Conservation (phyloP, 2,797 vertebrate genomes). For the Phataginus tetradactyla region DNA sequence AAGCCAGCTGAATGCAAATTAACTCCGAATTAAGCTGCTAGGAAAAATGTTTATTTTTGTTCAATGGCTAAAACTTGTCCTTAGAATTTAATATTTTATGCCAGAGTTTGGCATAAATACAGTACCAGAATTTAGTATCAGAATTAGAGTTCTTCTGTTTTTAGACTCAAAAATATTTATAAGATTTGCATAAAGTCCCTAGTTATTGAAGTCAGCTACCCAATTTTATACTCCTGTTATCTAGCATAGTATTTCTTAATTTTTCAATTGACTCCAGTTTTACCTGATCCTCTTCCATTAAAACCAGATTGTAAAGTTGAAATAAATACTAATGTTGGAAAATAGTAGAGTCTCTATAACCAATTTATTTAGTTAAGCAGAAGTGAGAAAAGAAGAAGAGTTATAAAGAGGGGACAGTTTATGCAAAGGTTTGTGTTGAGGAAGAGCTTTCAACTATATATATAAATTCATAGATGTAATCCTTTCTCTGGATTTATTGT, state of each 20-base stretch:
- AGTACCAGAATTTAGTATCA: background rate
- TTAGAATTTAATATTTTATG: background rate
- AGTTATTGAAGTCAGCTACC: background rate
- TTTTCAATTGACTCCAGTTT: background rate
- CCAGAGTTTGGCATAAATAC: background rate
- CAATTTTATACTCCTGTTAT: background rate
- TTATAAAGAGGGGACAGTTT: no score
- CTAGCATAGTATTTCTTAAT: background rate
- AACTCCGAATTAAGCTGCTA: background rate
- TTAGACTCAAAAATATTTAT: background rate
- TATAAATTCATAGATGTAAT: constrained; percentile 11
- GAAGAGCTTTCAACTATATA: constrained; percentile 32
- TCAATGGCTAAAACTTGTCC: background rate
- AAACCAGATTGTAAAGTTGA: background rate
- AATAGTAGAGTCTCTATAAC: background rate
- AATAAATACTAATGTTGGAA: constrained; percentile 22
- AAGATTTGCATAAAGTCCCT: background rate
- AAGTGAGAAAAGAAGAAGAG: no score
- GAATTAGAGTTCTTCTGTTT: background rate
- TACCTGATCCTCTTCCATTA: background rate
- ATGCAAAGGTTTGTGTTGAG: no score
- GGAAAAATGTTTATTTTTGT: background rate
- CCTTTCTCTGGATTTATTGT: background rate
- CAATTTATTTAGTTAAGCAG: constrained; percentile 1
- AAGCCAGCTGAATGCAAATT: background rate